Base-by-base conservation (phyloP, 2,113 vertebrate genomes). In the Sorex fumeus region DNA sequence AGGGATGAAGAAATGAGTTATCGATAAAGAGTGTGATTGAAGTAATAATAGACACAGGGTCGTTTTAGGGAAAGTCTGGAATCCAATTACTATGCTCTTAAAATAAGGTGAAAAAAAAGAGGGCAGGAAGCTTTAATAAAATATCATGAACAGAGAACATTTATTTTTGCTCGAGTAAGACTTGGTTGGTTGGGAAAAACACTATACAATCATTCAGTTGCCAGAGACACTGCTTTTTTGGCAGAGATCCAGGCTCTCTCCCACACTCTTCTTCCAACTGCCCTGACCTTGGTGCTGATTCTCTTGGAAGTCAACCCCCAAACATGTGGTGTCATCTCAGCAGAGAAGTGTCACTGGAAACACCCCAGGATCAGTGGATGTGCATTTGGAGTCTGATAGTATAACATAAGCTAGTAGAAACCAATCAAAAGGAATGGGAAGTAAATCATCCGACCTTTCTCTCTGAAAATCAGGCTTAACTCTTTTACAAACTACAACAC, bases 231-330 rank as follows among this genome's bases (percentile, higher is more conserved):
- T 53, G 27, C 70, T 32, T 6, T 75, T 62, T 75, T 71, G 62
- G 75, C 72, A 75, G 36, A 83, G 66, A 5, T 75, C 50, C 25
- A 47, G 69, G 8, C 19, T 19, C 30, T 53, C 64, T 18, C 9
- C 13, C 5, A 1, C 8, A 36, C 15, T 47, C 21, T 19, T 32
- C 27, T 85, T 88, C 28, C 9, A 10, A 83, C 34, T 76, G 12
- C 66, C 23, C 85, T 78, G 40, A 75, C 79, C 80, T 67, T 89
- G 87, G 66, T 91, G 62, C 67, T 91, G 91, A 93, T 88, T 76
- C 53, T 36, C 2, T 30, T 50, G 87, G 18, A 83, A 36, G 4
- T 47, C 69, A 74, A 62, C 57, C 57, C 19, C 28, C 32, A 74
- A n/a, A 6, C 5, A 0, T 16, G 11, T 30, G 53, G 43, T 21